Evolutionary conservation across 2,113 vertebrate genomes (phyloP).

Genomic region (human (Homo sapiens)): GRCh38 chr13:37370501-37371000

Average conservation of each 20-base stretch:
- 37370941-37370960: no score
- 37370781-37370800: not conserved
- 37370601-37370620: not conserved
- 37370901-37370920: not conserved
- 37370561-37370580: not conserved
- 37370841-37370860: not conserved
- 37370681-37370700: not conserved
- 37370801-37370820: not conserved
- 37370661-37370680: not conserved
- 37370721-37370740: not conserved
- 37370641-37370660: not conserved
- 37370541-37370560: not conserved
- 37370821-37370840: not conserved
- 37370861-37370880: not conserved
- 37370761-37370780: not conserved
- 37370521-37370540: not conserved
- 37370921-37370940: not conserved
- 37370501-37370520: not conserved
- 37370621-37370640: not conserved
- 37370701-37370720: not conserved
- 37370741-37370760: not conserved
- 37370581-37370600: not conserved
- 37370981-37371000: not conserved
- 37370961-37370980: not conserved
- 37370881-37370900: not conserved